Evolutionary conservation across 2,797 vertebrate genomes (phyloP).

Genomic region (Chaenodraco wilsoni): DNA sequence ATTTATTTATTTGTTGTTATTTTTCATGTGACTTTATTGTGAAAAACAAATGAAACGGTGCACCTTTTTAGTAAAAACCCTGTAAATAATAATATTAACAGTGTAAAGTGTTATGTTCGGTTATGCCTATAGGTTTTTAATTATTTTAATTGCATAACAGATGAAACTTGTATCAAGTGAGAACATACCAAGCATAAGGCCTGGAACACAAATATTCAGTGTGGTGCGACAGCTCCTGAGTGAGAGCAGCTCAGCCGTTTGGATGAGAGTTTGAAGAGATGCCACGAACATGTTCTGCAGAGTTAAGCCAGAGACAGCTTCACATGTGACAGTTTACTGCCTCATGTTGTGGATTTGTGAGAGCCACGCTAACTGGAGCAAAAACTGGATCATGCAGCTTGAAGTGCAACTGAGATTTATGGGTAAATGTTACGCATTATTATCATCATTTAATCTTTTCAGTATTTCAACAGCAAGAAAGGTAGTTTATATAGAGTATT

Average conservation of each 20-base stretch:
- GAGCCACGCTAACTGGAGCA: background rate
- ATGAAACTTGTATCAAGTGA: background rate
- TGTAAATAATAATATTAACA: background rate
- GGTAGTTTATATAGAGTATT: background rate
- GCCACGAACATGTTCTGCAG: constrained; percentile 43
- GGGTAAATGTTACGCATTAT: background rate
- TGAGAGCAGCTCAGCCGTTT: constrained; percentile 25
- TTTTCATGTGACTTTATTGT: too few relatives aligned
- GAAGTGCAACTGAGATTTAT: background rate
- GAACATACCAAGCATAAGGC: background rate
- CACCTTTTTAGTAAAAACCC: too few relatives aligned
- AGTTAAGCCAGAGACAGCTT: constrained; percentile 32
- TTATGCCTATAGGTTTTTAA: background rate
- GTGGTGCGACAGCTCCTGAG: background rate
- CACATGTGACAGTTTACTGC: constrained; percentile 14
- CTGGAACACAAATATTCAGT: constrained; percentile 6
- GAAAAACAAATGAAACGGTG: too few relatives aligned
- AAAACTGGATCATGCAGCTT: background rate
- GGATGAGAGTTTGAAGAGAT: constrained; percentile 42
- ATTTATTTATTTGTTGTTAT: too few relatives aligned
- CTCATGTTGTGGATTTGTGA: constrained; percentile 36
- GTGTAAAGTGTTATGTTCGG: background rate
- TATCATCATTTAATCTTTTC: background rate
- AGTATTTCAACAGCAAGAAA: background rate
- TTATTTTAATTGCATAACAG: background rate